A percentile compares a stretch with the other conserved stretches of the same genome.
Evolutionary conservation across 2,888 invertebrate species (phyloP).

Genomic region (Gortyna flavago): DNA sequence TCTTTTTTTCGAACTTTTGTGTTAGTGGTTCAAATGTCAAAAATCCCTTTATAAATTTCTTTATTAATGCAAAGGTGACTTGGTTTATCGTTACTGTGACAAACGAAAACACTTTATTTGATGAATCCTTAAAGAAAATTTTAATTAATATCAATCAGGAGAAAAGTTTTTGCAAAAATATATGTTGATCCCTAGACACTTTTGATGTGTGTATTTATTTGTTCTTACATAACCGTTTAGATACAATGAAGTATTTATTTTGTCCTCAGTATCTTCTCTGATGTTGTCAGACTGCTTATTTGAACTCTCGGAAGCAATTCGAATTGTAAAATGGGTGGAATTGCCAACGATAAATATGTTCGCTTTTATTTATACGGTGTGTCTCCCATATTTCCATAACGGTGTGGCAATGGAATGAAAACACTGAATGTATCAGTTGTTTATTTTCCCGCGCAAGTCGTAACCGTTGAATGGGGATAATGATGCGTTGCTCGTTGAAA

Average conservation of each 20-base stretch:
- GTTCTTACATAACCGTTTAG: constrained; percentile 34
- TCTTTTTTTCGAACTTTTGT: too few species aligned
- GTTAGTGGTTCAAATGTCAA: too few species aligned
- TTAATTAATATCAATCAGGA: too few species aligned
- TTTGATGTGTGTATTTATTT: too few species aligned
- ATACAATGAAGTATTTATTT: constrained; percentile 39
- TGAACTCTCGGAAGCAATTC: constrained; percentile 19
- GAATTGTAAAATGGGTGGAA: constrained; percentile 15
- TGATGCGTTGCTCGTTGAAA: constrained; percentile 43
- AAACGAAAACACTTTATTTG: too few species aligned
- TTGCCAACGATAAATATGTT: constrained; percentile 17
- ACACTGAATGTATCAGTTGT: constrained; percentile 49
- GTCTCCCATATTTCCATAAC: constrained; percentile 5
- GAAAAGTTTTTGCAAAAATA: too few species aligned
- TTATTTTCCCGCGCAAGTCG: constrained; percentile 50
- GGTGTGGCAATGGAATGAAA: constrained; percentile 38
- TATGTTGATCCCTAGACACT: too few species aligned
- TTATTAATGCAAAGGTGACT: too few species aligned
- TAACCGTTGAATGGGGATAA: constrained; percentile 51
- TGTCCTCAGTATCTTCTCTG: constrained; percentile 28
- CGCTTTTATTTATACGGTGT: constrained; percentile 15
- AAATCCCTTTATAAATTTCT: too few species aligned
- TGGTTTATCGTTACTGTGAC: too few species aligned
- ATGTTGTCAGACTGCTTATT: constrained; percentile 36
- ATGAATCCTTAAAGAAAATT: too few species aligned